Conservation (phyloP, 2,797 vertebrate genomes). For the Hyperoplus lanceolatus region DNA sequence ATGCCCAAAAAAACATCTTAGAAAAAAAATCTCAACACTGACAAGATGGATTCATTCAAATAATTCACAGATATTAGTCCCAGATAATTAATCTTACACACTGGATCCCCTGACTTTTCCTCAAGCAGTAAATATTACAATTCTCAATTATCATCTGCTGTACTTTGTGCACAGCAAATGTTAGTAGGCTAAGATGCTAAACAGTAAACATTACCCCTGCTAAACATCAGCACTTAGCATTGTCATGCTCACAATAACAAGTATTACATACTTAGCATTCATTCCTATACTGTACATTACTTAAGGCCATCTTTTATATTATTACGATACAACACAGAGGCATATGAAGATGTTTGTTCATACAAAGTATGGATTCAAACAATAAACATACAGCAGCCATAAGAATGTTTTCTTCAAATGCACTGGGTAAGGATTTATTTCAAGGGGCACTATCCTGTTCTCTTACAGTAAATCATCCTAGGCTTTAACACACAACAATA, state of each 20-base stretch:
- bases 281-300: background rate
- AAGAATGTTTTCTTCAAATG: background rate
- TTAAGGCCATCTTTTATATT: background rate
- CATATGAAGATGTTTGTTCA: background rate
- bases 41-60: background rate
- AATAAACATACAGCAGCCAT: background rate
- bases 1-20: too few species aligned
- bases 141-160: background rate
- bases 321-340: background rate
- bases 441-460: background rate
- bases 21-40: background rate
- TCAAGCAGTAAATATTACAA: background rate
- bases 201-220: too few species aligned
- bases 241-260: background rate
- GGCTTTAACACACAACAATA: background rate
- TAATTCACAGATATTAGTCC: background rate
- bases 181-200: background rate
- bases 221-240: background rate
- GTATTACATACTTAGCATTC: background rate
- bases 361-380: background rate
- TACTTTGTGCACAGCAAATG: background rate
- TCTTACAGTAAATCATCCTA: background rate
- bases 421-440: slow-evolving; percentile 5
- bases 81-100: background rate
- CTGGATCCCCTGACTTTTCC: background rate